These are phyloP conservation scores for Leucoma salicis DNA, from an alignment of 2,888 invertebrate genomes.

Conservation along the genomic window DNA sequence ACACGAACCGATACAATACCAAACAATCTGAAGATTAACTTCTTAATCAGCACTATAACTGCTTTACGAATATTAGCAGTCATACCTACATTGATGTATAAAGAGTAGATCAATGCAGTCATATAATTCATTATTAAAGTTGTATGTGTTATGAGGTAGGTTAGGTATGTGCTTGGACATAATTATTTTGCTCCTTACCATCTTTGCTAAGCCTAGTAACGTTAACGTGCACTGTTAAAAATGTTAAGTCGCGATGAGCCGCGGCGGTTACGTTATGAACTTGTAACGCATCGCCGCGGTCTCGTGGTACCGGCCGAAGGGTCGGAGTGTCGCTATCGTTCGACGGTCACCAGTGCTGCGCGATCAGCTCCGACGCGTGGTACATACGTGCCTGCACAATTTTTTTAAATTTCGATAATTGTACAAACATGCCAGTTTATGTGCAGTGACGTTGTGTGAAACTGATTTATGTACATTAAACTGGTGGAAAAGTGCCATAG, in stretches of 20 bases:
- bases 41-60: no score
- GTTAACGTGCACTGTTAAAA: no score
- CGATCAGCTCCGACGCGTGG: conserved; percentile 69
- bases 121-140: no score
- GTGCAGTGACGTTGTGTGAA: conserved; percentile 71
- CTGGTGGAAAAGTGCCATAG: conserved; percentile 53
- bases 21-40: no score
- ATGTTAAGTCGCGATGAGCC: conserved; percentile 25
- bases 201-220: no score
- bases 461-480: conserved; percentile 48
- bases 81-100: no score
- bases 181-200: conserved; percentile 49
- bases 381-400: conserved; percentile 50
- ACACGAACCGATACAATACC: no score
- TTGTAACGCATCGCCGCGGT: conserved; percentile 42
- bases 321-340: conserved; percentile 76
- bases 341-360: conserved; percentile 74
- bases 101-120: no score
- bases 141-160: no score
- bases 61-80: no score
- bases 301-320: conserved; percentile 67
- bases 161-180: conserved; percentile 48
- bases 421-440: conserved; percentile 60
- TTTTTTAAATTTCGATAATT: conserved; percentile 50
- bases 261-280: conserved; percentile 20